Evolutionary conservation across 2,797 vertebrate species (phyloP).

Genomic region (Acrossocheilus wenchowensis): DNA sequence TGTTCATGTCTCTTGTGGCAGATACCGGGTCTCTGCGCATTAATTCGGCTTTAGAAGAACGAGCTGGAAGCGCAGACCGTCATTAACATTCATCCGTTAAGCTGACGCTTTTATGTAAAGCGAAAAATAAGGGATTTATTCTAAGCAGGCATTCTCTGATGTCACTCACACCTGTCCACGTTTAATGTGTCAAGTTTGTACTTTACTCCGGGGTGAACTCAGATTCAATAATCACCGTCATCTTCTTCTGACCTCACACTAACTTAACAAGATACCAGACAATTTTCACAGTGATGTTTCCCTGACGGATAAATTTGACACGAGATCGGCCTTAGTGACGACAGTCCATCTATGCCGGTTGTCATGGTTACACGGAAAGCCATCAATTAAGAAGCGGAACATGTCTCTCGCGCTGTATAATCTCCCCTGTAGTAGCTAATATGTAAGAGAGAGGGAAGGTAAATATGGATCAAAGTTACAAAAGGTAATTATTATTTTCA

Average conservation of each 20-base stretch:
- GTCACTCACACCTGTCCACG: constrained; percentile 7
- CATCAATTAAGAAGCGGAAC: constrained; percentile 60
- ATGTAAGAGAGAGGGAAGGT: constrained; percentile 12
- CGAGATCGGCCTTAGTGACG: constrained; percentile 48
- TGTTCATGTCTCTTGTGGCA: not conserved
- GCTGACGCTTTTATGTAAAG: not conserved
- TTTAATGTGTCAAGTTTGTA: not conserved
- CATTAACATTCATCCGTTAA: not conserved
- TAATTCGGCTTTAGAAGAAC: not conserved
- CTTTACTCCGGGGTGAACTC: not conserved
- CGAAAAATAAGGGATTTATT: not conserved
- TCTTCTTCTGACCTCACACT: constrained; percentile 5
- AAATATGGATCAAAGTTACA: constrained; percentile 8
- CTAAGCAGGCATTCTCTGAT: not conserved
- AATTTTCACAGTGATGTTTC: constrained; percentile 21
- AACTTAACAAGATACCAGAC: not conserved
- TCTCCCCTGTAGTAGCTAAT: constrained; percentile 33
- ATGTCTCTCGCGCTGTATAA: constrained; percentile 32
- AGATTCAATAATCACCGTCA: constrained; percentile 28
- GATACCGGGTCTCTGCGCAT: not conserved
- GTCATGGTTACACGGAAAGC: constrained; percentile 64
- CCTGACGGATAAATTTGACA: constrained; percentile 51
- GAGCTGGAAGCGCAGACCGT: not conserved
- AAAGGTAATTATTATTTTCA: constrained; percentile 16
- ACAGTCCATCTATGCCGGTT: constrained; percentile 55